These are phyloP conservation scores for Lagorchestes hirsutus DNA, from an alignment of 2,797 vertebrate genomes.

Conservation along the genomic window DNA sequence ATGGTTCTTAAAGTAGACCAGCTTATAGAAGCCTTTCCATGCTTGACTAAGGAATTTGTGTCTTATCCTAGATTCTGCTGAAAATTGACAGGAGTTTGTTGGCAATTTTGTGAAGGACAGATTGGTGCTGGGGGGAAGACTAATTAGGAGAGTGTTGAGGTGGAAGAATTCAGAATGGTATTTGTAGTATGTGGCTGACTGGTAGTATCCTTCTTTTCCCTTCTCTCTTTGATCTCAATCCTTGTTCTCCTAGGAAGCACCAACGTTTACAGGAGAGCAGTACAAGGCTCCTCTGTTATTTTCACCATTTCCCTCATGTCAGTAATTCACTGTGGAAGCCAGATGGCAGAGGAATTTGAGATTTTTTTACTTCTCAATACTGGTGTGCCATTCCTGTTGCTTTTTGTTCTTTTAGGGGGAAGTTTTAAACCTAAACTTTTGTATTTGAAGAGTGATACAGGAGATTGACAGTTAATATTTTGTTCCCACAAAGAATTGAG, in stretches of 20 bases:
- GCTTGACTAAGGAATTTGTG: background rate
- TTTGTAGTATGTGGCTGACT: background rate
- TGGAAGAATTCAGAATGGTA: background rate
- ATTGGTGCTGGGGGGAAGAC: background rate
- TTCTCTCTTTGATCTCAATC: too few species aligned
- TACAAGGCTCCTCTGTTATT: background rate
- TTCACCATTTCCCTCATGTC: background rate
- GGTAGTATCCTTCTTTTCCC: too few species aligned
- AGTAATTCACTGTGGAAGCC: background rate
- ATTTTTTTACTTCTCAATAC: background rate
- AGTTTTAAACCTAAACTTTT: background rate
- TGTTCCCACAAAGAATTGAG: background rate
- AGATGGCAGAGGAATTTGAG: background rate
- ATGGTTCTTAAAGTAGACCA: too few species aligned
- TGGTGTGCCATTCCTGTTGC: background rate
- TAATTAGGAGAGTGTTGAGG: background rate
- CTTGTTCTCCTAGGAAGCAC: background rate
- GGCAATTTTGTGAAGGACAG: background rate
- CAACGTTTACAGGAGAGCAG: background rate
- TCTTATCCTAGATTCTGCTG: background rate
- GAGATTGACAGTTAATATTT: background rate
- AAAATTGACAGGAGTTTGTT: background rate
- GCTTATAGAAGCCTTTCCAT: too few species aligned
- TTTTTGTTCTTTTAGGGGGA: background rate
- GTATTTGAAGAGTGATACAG: background rate